Evolutionary conservation across 2,113 vertebrate genomes (phyloP).

Genomic region (Corythoichthys intestinalis): DNA sequence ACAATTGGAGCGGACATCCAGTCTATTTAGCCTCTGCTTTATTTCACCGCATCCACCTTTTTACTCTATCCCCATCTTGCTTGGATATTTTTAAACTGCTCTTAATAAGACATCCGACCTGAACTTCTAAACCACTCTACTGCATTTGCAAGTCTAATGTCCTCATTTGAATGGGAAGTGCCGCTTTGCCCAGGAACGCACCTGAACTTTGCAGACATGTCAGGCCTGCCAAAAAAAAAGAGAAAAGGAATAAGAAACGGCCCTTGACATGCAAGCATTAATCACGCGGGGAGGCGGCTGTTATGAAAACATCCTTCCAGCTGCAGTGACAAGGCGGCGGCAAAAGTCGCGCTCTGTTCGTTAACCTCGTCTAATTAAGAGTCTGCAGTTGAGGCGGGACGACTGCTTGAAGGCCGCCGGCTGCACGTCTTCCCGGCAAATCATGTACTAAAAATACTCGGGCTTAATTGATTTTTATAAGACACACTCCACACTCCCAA

Average conservation of each 20-base stretch:
- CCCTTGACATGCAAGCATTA: constrained; percentile 67
- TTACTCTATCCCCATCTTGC: constrained; percentile 3
- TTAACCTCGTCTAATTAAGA: constrained; percentile 72
- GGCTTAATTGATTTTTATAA: constrained; percentile 51
- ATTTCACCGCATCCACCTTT: constrained; percentile 8
- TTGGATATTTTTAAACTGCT: constrained; percentile 37
- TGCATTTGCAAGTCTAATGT: constrained; percentile 81
- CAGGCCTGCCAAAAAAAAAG: constrained; percentile 56
- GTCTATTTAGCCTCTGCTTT: constrained; percentile 21
- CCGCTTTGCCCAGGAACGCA: constrained; percentile 75
- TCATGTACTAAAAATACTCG: constrained; percentile 22
- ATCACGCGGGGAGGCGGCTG: constrained; percentile 60
- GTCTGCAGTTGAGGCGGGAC: constrained; percentile 45
- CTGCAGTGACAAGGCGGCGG: constrained; percentile 28
- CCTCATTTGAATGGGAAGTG: constrained; percentile 78
- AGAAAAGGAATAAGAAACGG: constrained; percentile 56
- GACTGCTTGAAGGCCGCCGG: constrained; percentile 44
- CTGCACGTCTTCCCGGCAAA: constrained; percentile 42
- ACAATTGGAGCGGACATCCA: constrained; percentile 25
- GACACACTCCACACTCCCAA: constrained; percentile 4
- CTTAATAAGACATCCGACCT: constrained; percentile 53
- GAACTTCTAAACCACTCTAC: constrained; percentile 69
- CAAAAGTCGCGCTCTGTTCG: constrained; percentile 53
- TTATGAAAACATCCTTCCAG: constrained; percentile 50
- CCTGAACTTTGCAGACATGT: constrained; percentile 78